A percentile compares a stretch with the other conserved stretches of the same genome.
Conservation (phyloP, 2,797 vertebrate species). For the Dicrostonyx torquatus region DNA sequence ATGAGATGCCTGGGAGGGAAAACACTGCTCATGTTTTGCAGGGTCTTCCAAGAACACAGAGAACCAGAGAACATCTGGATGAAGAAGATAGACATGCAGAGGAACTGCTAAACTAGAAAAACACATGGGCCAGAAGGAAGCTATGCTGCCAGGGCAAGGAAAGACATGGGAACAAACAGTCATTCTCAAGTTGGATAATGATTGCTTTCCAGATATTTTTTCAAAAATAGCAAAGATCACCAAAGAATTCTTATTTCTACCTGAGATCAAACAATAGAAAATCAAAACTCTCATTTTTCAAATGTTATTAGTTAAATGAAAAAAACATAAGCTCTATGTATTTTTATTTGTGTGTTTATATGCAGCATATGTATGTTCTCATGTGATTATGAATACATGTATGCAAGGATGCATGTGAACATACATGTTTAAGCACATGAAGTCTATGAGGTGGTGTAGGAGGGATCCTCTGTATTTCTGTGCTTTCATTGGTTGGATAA, state of each 20-base stretch:
- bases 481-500: no score
- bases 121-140: not conserved
- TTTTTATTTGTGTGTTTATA: not conserved
- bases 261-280: not conserved
- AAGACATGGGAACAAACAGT: not conserved
- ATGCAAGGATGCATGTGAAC: not conserved
- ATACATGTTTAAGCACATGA: not conserved
- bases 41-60: not conserved
- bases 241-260: not conserved
- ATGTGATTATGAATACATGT: not conserved
- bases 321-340: not conserved
- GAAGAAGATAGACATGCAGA: not conserved
- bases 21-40: not conserved
- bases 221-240: not conserved
- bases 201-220: not conserved
- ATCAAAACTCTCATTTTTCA: conserved; percentile 27
- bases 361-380: not conserved
- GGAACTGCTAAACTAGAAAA: conserved; percentile 44
- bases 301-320: conserved; percentile 18
- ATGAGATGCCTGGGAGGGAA: not conserved
- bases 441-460: no score
- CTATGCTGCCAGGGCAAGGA: not conserved
- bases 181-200: not conserved
- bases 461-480: no score
- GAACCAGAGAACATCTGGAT: not conserved